phyloP scores from a whole-genome alignment of 2,888 invertebrate species.

The Acanthoscelides obtectus region DNA sequence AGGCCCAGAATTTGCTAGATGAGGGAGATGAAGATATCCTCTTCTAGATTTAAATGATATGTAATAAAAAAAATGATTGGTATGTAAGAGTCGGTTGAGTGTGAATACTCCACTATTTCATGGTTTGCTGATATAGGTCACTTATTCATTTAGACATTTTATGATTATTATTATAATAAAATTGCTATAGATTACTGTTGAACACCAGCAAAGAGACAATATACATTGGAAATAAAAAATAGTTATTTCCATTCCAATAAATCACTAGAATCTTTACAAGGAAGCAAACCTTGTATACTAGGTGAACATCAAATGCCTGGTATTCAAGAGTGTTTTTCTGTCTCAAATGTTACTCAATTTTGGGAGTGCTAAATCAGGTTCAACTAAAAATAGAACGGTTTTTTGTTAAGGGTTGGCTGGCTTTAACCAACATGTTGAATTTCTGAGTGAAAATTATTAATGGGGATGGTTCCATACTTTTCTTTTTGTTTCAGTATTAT shows the following conservation, averaged over 20 bases:
- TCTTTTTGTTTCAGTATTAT: too few species aligned
- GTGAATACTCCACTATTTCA: not conserved
- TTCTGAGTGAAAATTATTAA: too few species aligned
- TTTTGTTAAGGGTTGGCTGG: too few species aligned
- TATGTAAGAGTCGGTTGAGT: not conserved
- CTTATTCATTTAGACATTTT: not conserved
- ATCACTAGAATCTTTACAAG: not conserved
- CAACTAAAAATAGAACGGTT: not conserved
- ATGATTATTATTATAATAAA: not conserved
- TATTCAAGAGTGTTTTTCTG: not conserved
- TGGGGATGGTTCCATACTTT: too few species aligned
- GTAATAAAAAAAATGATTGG: not conserved
- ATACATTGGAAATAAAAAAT: not conserved
- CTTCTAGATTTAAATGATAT: slow-evolving; percentile 24
- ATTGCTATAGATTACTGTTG: not conserved
- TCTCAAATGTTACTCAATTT: not conserved
- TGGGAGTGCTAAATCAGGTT: not conserved
- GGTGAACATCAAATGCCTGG: too few species aligned
- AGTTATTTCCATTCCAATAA: not conserved
- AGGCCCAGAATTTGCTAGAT: slow-evolving; percentile 30
- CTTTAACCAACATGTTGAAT: too few species aligned
- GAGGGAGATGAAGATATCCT: slow-evolving; percentile 38
- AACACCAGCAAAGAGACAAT: not conserved
- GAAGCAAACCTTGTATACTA: not conserved
- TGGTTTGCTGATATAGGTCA: not conserved